Conservation (phyloP, 2,113 vertebrate genomes). For the Dromaius novaehollandiae region DNA sequence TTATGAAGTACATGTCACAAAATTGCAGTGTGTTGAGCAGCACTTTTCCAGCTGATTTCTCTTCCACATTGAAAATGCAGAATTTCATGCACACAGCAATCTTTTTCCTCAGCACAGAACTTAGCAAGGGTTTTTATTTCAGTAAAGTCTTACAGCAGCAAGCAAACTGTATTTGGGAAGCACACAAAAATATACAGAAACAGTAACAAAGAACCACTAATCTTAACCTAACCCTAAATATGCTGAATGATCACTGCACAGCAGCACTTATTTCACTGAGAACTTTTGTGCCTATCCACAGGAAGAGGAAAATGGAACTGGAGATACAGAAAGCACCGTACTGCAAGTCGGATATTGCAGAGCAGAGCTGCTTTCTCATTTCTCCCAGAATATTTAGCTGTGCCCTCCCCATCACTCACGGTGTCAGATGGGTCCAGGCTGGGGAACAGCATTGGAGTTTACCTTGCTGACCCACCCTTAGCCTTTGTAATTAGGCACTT, state of each 20-base stretch:
- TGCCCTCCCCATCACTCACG: background rate
- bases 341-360: background rate
- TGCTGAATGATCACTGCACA: background rate
- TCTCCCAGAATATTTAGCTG: background rate
- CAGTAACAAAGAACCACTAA: background rate
- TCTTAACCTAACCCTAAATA: background rate
- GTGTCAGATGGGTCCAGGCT: background rate
- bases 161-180: background rate
- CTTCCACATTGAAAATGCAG: background rate
- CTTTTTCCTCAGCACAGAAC: background rate
- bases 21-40: background rate
- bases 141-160: background rate
- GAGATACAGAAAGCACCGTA: accelerated
- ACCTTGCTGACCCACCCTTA: background rate
- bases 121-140: background rate
- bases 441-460: accelerated
- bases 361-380: background rate
- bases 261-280: background rate
- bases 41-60: background rate
- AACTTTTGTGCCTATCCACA: background rate
- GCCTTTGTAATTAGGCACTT: background rate
- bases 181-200: background rate
- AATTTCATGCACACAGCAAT: background rate
- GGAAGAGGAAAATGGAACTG: background rate
- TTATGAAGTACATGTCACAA: background rate